These are phyloP conservation scores for Trissolcus brochymenae DNA, from an alignment of 2,888 invertebrate genomes.

Conservation along the genomic window DNA sequence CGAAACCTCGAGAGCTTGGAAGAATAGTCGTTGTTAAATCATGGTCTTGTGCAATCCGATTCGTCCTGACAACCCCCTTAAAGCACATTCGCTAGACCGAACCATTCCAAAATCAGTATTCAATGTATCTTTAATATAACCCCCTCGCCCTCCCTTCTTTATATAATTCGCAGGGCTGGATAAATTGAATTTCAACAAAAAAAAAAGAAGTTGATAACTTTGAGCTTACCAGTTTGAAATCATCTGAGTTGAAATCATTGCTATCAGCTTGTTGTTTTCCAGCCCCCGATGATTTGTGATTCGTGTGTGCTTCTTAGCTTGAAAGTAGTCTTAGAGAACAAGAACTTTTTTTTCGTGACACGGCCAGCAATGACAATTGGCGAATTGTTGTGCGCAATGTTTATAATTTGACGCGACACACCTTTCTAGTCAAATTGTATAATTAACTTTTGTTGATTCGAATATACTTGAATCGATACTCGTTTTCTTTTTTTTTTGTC, in stretches of 20 bases:
- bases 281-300: conserved; percentile 21
- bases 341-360: conserved; percentile 20
- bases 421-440: conserved; percentile 51
- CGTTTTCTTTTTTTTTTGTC: neutral
- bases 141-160: conserved; percentile 22
- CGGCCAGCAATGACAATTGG: conserved; percentile 33
- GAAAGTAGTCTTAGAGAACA: conserved; percentile 19
- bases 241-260: too few species aligned
- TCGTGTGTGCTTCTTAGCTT: conserved; percentile 48
- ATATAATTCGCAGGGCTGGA: conserved; percentile 11
- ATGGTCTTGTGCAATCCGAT: conserved; percentile 18
- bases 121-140: conserved; percentile 56
- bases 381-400: conserved; percentile 28
- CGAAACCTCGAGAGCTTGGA: neutral
- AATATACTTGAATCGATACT: conserved; percentile 34
- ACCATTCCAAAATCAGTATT: conserved; percentile 76
- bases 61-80: conserved; percentile 42
- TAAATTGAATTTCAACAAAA: too few species aligned
- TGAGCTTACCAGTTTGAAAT: too few species aligned
- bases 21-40: conserved; percentile 19
- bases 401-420: conserved; percentile 40
- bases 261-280: neutral
- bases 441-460: conserved; percentile 43
- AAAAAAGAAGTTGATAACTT: too few species aligned
- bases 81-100: conserved; percentile 58